Evolutionary conservation across 2,797 vertebrate genomes (phyloP), one percentile per base, ranked within the genome.

Genomic region (Paramormyrops hopkinsi): DNA sequence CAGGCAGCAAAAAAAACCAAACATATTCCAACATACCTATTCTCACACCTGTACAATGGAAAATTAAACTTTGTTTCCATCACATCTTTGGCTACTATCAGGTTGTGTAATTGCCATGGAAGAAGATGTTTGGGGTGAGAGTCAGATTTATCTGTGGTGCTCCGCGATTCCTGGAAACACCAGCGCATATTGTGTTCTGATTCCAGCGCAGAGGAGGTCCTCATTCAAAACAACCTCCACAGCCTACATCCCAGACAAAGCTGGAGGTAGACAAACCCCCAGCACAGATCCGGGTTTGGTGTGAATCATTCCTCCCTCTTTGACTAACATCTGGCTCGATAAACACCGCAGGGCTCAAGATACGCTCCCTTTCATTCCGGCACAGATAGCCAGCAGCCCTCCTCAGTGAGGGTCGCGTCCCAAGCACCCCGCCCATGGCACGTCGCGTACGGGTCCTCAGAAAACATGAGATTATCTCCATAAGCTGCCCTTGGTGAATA

Each of bases 241-340:
- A 7, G 17, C 1, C 73, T 79, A 19, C 73, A 79, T 79, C 73
- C 73, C 73, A 79, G 73, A 79, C 73, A 79, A 79, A 79, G 73
- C 73, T 41, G 37, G 37, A 19, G 73, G 33, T 44, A 76, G 33
- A 76, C 73, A 2, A 19, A 33, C 65, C 65, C 65, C 29, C 1
- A 14, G 65, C 65, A 69, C 62, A 59, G 62, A 37, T 12, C 33
- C 6, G 33, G 6, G 33, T 37, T 19, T 44, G 73, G 73, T 41
- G 73, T 79, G 73, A 79, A 79, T 79, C 73, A 79, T 44, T 79
- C 73, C 17, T 37, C 73, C 73, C 73, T 79, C 73, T 79, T 79
- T 79, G 37, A 44, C 37, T 44, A 79, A 79, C 73, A 44, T 79
- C 73, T 79, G 73, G 33, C 73, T 79, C 17, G 37, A 76, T 76